These are phyloP conservation scores for Otolemur crassicaudatus DNA, from an alignment of 2,797 vertebrate species.

Conservation along the genomic window DNA sequence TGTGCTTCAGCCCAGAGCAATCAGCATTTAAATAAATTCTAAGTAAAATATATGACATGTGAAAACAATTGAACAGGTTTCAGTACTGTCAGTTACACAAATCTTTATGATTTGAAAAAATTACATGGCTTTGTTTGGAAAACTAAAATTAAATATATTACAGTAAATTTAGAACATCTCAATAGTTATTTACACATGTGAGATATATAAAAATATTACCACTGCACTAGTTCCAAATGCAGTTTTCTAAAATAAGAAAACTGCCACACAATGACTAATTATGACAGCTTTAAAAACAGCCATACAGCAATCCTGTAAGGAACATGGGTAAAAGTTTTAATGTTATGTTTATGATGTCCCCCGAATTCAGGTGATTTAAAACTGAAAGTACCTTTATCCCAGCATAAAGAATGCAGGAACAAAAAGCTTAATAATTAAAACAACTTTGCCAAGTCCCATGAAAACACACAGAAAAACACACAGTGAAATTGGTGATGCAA, in stretches of 20 bases:
- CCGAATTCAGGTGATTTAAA: conserved; percentile 57
- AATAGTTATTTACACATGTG: not conserved
- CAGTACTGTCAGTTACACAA: not conserved
- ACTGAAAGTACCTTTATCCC: conserved; percentile 54
- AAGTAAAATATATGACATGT: not conserved
- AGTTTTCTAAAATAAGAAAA: conserved; percentile 25
- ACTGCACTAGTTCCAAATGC: not conserved
- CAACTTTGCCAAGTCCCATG: conserved; percentile 65
- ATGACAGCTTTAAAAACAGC: not conserved
- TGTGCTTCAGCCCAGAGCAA: not conserved
- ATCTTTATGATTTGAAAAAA: conserved; percentile 6
- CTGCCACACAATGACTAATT: not conserved
- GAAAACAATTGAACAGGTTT: not conserved
- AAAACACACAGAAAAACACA: conserved; percentile 64
- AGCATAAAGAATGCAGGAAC: conserved; percentile 41
- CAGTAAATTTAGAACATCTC: not conserved
- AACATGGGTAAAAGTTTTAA: not conserved
- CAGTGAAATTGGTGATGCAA: conserved; percentile 59
- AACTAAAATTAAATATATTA: not conserved
- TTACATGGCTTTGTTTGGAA: not conserved
- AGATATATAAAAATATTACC: not conserved
- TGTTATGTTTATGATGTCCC: conserved; percentile 65
- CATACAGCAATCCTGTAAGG: not conserved
- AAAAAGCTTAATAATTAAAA: conserved; percentile 80
- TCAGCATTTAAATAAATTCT: not conserved